Evolutionary conservation across 1,140 invertebrate genomes (phyloP).

Genomic region (Hyphantria cunea): DNA sequence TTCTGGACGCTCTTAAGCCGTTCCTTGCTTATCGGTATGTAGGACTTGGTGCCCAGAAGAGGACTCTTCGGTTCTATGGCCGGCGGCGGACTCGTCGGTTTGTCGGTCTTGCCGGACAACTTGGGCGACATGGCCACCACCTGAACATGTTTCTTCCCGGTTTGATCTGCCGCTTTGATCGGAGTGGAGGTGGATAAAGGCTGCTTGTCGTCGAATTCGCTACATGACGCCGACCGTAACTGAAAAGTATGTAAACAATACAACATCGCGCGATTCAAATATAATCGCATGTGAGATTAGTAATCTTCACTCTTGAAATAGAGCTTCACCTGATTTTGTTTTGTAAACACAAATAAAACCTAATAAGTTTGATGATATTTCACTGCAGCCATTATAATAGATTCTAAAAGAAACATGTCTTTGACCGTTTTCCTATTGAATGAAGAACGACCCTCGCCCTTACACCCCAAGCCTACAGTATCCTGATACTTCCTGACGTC

Average conservation of each 20-base stretch:
- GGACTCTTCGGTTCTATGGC: conserved; percentile 19
- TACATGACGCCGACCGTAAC: conserved; percentile 45
- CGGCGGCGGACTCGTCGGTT: conserved; percentile 26
- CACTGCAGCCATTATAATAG: too few relatives aligned
- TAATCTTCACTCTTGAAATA: too few relatives aligned
- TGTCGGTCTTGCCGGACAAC: conserved; percentile 32
- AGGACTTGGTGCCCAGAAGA: conserved; percentile 34
- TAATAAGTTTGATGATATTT: too few relatives aligned
- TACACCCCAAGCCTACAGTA: too few relatives aligned
- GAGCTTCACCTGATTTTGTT: too few relatives aligned
- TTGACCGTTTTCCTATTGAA: too few relatives aligned
- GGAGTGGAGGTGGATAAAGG: conserved; percentile 75
- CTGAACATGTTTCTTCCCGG: conserved; percentile 49
- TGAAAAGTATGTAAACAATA: conserved; percentile 28
- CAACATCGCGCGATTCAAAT: background rate
- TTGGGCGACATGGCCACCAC: conserved; percentile 74
- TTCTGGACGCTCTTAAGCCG: conserved; percentile 26
- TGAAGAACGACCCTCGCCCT: too few relatives aligned
- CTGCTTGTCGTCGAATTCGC: conserved; percentile 50
- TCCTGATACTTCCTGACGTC: too few relatives aligned
- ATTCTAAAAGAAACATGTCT: too few relatives aligned
- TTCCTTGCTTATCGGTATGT: conserved; percentile 47
- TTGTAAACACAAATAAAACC: too few relatives aligned
- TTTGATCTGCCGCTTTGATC: conserved; percentile 49
- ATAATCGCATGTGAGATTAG: too few relatives aligned